Percentiles rank a stretch among this genome's conserved stretches.
phyloP scores from a whole-genome alignment of 2,113 vertebrate genomes.

The Himantopus leucocephalus region DNA sequence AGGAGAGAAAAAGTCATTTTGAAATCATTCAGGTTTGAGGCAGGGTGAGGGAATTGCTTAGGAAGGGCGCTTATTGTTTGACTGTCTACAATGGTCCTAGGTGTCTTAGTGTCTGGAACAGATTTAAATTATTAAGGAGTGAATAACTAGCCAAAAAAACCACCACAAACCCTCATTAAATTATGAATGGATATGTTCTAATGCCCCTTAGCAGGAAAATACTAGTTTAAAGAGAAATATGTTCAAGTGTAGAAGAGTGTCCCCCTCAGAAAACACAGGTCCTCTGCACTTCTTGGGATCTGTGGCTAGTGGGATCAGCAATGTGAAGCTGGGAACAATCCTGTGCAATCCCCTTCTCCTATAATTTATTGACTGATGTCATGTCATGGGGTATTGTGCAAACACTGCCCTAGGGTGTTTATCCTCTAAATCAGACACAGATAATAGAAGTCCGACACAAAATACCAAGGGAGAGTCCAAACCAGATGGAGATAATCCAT shows the following conservation, averaged over 20 bases:
- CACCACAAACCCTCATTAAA: background rate
- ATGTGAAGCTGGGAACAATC: background rate
- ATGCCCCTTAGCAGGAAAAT: background rate
- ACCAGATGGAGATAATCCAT: conserved; percentile 43
- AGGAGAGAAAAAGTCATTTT: background rate
- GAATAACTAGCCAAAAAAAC: background rate
- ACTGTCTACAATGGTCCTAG: background rate
- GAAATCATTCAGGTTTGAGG: background rate
- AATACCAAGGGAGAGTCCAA: conserved; percentile 23
- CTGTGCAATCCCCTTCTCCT: background rate
- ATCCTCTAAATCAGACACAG: conserved; percentile 50
- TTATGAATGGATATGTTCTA: background rate
- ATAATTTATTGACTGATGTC: conserved; percentile 49
- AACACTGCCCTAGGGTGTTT: conserved; percentile 38
- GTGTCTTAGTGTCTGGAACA: background rate
- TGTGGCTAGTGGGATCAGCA: background rate
- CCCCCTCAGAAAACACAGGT: background rate
- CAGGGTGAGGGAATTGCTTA: background rate
- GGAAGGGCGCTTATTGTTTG: background rate
- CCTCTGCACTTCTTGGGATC: background rate
- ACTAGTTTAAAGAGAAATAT: background rate
- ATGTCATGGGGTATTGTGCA: conserved; percentile 8
- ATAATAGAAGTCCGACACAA: conserved; percentile 42
- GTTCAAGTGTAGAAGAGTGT: background rate
- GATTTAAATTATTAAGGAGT: background rate